phyloP scores from a whole-genome alignment of 2,797 vertebrate genomes.

The Pangasius krempfi region DNA sequence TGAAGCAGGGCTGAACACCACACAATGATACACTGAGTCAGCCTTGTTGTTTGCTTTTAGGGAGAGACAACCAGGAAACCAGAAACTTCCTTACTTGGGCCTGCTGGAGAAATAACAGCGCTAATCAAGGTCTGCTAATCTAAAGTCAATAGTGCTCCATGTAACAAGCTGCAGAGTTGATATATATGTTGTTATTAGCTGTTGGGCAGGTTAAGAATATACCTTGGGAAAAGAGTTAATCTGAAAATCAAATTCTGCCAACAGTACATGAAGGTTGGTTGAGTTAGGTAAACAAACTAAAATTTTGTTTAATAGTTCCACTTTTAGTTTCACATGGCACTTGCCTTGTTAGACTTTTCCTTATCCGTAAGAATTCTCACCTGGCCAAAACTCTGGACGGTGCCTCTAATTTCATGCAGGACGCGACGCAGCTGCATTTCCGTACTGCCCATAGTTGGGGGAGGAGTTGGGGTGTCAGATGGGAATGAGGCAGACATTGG shows the following conservation, averaged over 20 bases:
- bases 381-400: constrained; percentile 88
- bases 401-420: constrained; percentile 89
- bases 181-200: not conserved
- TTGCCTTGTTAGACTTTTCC: not conserved
- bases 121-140: constrained; percentile 20
- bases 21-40: constrained; percentile 29
- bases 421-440: constrained; percentile 94
- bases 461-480: constrained; percentile 56
- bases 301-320: not conserved
- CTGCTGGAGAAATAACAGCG: constrained; percentile 11
- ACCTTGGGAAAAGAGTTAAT: not conserved
- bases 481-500: constrained; percentile 20
- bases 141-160: constrained; percentile 11
- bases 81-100: constrained; percentile 32
- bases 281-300: not conserved
- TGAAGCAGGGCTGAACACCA: constrained; percentile 23
- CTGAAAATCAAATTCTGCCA: not conserved
- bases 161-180: not conserved
- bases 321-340: not conserved
- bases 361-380: constrained; percentile 64
- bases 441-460: constrained; percentile 76
- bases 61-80: constrained; percentile 41
- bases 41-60: constrained; percentile 49
- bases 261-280: not conserved
- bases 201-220: not conserved